These are phyloP conservation scores for Tiliacea aurago DNA, from an alignment of 2,888 invertebrate genomes.

Conservation along the genomic window DNA sequence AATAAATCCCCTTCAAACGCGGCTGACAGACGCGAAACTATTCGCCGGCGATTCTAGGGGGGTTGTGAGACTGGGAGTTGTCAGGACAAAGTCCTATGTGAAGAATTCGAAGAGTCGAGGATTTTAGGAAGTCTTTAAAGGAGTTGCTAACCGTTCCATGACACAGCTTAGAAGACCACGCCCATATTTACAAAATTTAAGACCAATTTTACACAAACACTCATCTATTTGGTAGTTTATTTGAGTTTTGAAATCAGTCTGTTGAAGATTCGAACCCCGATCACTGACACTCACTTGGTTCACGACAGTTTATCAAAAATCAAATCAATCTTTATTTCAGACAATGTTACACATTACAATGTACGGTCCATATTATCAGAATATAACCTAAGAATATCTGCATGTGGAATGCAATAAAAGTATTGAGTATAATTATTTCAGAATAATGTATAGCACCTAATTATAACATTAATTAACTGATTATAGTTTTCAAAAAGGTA, in stretches of 20 bases:
- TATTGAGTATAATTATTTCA: no score
- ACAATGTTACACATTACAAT: no score
- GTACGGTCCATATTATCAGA: no score
- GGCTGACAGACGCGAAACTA: constrained; percentile 89
- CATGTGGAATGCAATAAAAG: no score
- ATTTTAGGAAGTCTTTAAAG: neutral
- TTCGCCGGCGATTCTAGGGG: constrained; percentile 79
- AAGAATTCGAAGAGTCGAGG: neutral
- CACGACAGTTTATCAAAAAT: neutral
- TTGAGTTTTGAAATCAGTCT: neutral
- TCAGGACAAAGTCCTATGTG: constrained; percentile 4
- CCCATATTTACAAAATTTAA: neutral
- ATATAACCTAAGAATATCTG: no score
- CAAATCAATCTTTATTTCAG: no score
- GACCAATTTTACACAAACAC: neutral
- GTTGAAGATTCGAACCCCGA: neutral
- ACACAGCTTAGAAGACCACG: neutral
- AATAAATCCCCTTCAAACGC: constrained; percentile 89
- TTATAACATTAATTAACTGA: no score
- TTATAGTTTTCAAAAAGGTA: no score
- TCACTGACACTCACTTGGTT: neutral
- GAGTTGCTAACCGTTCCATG: no score
- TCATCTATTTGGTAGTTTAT: neutral
- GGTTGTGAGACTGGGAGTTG: constrained; percentile 55
- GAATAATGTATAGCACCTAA: no score